Percentiles rank a stretch among this genome's conserved stretches.
These are phyloP conservation scores for Vulpes vulpes DNA, from an alignment of 2,113 vertebrate species.

Conservation along the genomic window DNA sequence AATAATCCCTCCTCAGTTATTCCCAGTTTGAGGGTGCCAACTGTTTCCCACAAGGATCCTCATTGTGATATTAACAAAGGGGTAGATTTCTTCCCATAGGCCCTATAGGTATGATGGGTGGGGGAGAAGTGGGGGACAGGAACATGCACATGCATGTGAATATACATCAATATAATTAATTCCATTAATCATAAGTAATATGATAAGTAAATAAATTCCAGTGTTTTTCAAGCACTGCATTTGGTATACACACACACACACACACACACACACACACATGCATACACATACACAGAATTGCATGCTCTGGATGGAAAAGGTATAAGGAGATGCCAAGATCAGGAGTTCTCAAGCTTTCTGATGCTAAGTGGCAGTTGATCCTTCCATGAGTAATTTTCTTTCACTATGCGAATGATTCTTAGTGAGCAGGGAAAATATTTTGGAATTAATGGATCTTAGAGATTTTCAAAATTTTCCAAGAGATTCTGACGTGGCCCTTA, in stretches of 20 bases:
- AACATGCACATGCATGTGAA: neutral
- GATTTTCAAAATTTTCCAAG: slow-evolving; percentile 7
- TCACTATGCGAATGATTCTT: neutral
- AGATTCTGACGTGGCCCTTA: neutral
- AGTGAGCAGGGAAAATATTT: neutral
- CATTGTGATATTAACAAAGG: neutral
- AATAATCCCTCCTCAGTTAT: neutral
- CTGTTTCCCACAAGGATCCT: neutral
- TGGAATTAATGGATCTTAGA: neutral
- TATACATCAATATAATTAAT: neutral
- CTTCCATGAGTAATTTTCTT: neutral
- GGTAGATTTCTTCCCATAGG: neutral
- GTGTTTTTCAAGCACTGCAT: neutral
- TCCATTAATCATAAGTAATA: neutral
- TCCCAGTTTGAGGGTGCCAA: neutral
- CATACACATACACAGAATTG: neutral
- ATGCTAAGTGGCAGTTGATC: neutral
- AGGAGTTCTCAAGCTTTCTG: neutral
- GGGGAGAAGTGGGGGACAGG: fast-evolving
- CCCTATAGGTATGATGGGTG: neutral
- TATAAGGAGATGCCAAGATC: neutral
- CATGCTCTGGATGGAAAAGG: neutral
- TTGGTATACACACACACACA: neutral
- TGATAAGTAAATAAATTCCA: neutral
- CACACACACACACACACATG: neutral